phyloP scores from a whole-genome alignment of 2,113 vertebrate species.

The Strix aluco region DNA sequence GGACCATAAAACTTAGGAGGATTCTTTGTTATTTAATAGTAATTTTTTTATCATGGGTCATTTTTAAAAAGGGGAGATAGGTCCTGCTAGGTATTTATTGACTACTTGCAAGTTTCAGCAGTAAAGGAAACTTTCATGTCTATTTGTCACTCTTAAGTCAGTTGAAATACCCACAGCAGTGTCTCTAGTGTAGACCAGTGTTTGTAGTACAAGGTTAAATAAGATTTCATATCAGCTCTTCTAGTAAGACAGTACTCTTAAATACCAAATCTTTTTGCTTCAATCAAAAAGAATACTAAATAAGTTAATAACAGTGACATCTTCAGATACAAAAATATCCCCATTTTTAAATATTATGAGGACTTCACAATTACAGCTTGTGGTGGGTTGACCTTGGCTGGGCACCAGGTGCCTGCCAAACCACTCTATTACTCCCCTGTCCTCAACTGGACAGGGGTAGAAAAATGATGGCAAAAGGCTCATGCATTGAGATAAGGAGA shows the following conservation, averaged over 20 bases:
- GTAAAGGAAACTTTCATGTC: not conserved
- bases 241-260: not conserved
- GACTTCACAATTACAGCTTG: not conserved
- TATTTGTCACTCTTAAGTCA: not conserved
- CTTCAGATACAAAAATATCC: not conserved
- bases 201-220: not conserved
- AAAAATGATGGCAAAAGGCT: not conserved
- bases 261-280: not conserved
- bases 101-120: not conserved
- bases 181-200: not conserved
- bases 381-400: not conserved
- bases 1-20: not conserved
- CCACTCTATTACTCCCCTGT: not conserved
- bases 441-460: fast-evolving
- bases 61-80: not conserved
- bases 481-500: not conserved
- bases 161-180: not conserved
- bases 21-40: not conserved
- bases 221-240: not conserved
- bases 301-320: not conserved
- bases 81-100: not conserved
- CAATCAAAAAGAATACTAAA: not conserved
- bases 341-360: not conserved
- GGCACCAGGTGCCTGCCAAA: not conserved
- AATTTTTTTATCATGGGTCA: not conserved